phyloP scores from a whole-genome alignment of 2,797 vertebrate genomes.

The Enteromius argenteus region DNA sequence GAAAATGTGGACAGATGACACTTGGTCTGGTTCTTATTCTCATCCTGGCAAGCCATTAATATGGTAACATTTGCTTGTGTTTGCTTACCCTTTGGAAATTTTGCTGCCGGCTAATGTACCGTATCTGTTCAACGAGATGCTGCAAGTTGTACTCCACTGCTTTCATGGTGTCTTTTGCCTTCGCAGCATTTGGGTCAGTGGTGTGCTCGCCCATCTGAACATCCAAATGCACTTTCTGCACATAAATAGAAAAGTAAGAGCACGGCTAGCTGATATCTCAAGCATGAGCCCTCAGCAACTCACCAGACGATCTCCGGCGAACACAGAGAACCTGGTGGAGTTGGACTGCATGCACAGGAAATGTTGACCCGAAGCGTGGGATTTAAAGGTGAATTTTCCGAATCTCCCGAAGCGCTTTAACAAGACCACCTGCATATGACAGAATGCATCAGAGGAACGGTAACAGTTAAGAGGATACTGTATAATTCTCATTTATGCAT shows the following conservation, averaged over 20 bases:
- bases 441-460: background rate
- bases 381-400: constrained; percentile 87
- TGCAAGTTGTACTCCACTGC: constrained; percentile 77
- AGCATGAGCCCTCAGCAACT: constrained; percentile 57
- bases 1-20: constrained; percentile 10
- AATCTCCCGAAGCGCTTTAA: constrained; percentile 85
- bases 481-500: background rate
- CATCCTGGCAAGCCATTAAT: background rate
- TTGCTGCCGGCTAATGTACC: constrained; percentile 86
- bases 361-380: constrained; percentile 85
- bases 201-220: constrained; percentile 87
- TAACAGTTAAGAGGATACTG: background rate
- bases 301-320: constrained; percentile 84
- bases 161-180: constrained; percentile 85
- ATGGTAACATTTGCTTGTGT: background rate
- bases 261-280: background rate
- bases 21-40: constrained; percentile 6
- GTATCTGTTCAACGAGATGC: constrained; percentile 85
- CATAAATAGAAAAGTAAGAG: constrained; percentile 18
- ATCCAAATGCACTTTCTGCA: constrained; percentile 88
- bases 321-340: constrained; percentile 84
- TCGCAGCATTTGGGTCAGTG: constrained; percentile 71
- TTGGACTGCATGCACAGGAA: constrained; percentile 90
- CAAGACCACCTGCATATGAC: constrained; percentile 77
- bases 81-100: constrained; percentile 81